A percentile compares a stretch with the other conserved stretches of the same genome.
These are phyloP conservation scores for Eupithecia inturbata DNA, from an alignment of 2,888 invertebrate genomes.

Conservation along the genomic window DNA sequence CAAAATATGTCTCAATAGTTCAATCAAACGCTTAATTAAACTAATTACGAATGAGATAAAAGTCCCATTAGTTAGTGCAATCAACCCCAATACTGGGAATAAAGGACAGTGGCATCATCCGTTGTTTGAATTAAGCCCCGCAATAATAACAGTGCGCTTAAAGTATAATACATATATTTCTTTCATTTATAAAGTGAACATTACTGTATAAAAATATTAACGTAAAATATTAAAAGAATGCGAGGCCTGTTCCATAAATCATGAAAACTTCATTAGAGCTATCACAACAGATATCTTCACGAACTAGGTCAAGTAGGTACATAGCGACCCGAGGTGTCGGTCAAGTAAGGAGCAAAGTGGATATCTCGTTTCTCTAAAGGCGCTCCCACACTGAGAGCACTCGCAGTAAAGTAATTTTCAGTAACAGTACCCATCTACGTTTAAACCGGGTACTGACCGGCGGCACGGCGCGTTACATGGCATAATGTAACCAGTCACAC, in stretches of 20 bases:
- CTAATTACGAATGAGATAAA: neutral
- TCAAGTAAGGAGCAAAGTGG: slow-evolving; percentile 25
- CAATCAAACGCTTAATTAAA: neutral
- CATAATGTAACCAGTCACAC: no score
- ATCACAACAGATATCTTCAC: slow-evolving; percentile 19
- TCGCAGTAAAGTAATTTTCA: no score
- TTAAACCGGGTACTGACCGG: no score
- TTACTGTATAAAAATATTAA: slow-evolving; percentile 7
- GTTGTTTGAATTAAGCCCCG: neutral
- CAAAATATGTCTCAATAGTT: neutral
- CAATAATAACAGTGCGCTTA: neutral
- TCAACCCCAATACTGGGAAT: neutral
- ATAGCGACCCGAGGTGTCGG: slow-evolving; percentile 3
- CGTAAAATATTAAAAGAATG: slow-evolving; percentile 6
- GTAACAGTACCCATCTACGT: no score
- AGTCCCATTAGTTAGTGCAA: slow-evolving; percentile 1
- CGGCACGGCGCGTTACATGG: no score
- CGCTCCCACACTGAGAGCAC: no score
- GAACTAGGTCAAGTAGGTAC: slow-evolving; percentile 39
- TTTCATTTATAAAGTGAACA: no score
- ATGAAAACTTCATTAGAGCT: slow-evolving; percentile 27
- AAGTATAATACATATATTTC: no score
- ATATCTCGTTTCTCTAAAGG: neutral
- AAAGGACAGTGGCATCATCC: neutral
- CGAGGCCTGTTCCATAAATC: slow-evolving; percentile 21